Base-by-base conservation (phyloP, 2,113 vertebrate genomes). In the Ceyx margarethae region DNA sequence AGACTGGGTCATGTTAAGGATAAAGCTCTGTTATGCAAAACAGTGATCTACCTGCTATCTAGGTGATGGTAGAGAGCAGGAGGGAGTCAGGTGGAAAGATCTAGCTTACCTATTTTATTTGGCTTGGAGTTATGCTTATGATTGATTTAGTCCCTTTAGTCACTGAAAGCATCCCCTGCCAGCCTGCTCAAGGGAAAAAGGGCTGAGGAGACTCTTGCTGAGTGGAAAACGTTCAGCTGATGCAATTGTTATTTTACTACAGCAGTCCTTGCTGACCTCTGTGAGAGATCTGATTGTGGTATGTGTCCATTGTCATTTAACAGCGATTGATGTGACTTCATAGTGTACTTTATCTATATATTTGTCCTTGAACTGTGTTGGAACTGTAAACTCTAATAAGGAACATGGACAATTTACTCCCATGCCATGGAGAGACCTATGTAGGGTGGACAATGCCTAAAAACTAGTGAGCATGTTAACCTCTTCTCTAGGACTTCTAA, bases 1-100 rank as follows among this genome's bases (percentile, higher is more conserved):
- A 67, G 86, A 28, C 7, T 60, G 46, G 87, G 91, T 94, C 50
- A 58, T 2, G 71, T 46, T 87, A 57, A 71, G 94, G 86, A 46
- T 81, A 82, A 87, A 28, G 78, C 10, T 60, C 60, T 93, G 65
- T 93, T 89, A 88, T 67, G 46, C 56, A 92, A 82, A 91, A 56
- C 35, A 11, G 20, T 66, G n/a, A 64, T 66, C 71, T 85, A 25
- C 31, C 18, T 57, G 43, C 33, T 81, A 19, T 40, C 16, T 64
- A 17, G 62, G 58, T 75, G 74, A 51, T 40, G 48, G 21, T 15
- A 26, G 61, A 37, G 65, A 42, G 18, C 78, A 37, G 42, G 51
- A 69, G 83, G 51, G 31, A 58, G 51, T 58, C 60, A 80, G 75
- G 46, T 53, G 64, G 43, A 60, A 29, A 78, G 57, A 64, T 61